Conservation (phyloP, 2,888 invertebrate genomes). For the Pterobdella sp. region DNA sequence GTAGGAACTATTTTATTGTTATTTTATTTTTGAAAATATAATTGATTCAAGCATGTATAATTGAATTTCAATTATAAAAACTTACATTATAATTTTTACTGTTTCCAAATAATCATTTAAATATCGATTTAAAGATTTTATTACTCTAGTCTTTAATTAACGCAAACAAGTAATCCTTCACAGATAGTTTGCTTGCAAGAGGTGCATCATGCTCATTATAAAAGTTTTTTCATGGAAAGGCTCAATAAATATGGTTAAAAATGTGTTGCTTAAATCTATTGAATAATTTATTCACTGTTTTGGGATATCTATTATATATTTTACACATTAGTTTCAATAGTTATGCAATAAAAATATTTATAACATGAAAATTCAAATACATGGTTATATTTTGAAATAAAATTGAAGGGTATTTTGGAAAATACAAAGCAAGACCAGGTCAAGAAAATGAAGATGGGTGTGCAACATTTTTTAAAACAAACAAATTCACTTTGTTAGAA, state of each 20-base stretch:
- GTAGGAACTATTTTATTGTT: background rate
- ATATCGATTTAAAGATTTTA: too few relatives aligned
- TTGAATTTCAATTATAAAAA: background rate
- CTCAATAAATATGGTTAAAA: slow-evolving; percentile 20
- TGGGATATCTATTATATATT: too few relatives aligned
- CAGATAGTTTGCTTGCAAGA: slow-evolving; percentile 30
- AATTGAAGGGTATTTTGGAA: slow-evolving; percentile 61
- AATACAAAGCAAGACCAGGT: slow-evolving; percentile 73
- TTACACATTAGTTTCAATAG: too few relatives aligned
- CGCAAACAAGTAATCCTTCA: background rate
- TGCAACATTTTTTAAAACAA: slow-evolving; percentile 70
- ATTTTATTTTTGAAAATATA: background rate
- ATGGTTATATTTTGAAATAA: background rate
- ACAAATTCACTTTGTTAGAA: slow-evolving; percentile 63
- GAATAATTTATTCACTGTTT: too few relatives aligned
- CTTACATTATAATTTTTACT: background rate
- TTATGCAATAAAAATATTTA: background rate
- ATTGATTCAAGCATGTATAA: background rate
- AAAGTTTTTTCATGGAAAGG: background rate
- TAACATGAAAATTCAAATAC: background rate
- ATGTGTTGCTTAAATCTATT: too few relatives aligned
- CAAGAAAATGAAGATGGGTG: slow-evolving; percentile 72
- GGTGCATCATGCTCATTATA: slow-evolving; percentile 17
- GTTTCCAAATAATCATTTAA: too few relatives aligned
- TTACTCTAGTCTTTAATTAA: too few relatives aligned